These are phyloP conservation scores for Orchesella cincta DNA, from an alignment of 1,140 invertebrate genomes.

Conservation along the genomic window DNA sequence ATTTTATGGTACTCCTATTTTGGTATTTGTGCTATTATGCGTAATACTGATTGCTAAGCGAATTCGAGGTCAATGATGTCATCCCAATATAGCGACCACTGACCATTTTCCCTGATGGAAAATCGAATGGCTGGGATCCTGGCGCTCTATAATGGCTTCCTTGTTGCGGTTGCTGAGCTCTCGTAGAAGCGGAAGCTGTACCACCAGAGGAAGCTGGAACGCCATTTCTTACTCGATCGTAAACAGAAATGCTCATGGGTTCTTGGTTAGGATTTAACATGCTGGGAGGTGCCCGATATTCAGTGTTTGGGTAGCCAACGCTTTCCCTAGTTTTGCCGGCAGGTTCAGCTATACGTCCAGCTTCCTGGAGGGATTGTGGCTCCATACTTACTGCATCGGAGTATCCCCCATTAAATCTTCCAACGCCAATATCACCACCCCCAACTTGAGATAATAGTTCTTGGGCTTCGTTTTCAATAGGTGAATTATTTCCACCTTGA, in stretches of 20 bases:
- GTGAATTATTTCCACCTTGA: not conserved
- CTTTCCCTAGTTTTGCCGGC: not conserved
- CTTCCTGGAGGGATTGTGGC: too few relatives aligned
- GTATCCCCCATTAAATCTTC: not conserved
- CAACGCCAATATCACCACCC: not conserved
- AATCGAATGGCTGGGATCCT: conserved; percentile 32
- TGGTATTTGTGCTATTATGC: not conserved
- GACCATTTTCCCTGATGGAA: conserved; percentile 5
- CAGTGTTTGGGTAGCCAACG: conserved; percentile 1
- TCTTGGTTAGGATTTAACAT: conserved; percentile 3
- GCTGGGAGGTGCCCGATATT: not conserved
- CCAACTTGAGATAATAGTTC: not conserved
- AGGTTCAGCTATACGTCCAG: not conserved
- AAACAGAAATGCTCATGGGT: conserved; percentile 9
- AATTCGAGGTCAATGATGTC: not conserved
- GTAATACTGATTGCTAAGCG: not conserved
- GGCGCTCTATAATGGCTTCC: conserved; percentile 35
- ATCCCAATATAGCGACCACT: not conserved
- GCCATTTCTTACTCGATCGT: not conserved
- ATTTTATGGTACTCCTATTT: not conserved
- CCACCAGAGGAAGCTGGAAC: not conserved
- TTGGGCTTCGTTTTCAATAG: not conserved
- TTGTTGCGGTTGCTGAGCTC: not conserved
- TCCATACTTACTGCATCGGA: too few relatives aligned
- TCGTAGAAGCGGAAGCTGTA: not conserved